Conservation (phyloP, 1,140 invertebrate species). For the Rhagoletis zephyria region DNA sequence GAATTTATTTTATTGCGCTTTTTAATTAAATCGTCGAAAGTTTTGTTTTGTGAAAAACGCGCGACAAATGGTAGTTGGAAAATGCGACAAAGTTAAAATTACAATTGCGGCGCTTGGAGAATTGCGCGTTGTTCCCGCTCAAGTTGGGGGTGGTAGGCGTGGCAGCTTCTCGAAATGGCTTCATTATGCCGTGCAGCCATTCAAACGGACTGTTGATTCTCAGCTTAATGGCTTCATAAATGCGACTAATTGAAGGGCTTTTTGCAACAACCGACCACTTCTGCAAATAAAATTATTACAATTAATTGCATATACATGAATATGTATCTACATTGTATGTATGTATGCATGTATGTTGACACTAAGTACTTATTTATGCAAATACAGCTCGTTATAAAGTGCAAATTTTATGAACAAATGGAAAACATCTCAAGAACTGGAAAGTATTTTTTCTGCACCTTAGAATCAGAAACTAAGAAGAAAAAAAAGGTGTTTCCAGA, state of each 20-base stretch:
- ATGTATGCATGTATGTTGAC: no score
- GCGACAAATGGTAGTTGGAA: neutral
- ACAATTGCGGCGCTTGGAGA: neutral
- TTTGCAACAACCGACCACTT: constrained; percentile 8
- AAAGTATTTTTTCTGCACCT: no score
- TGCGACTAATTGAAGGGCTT: constrained; percentile 45
- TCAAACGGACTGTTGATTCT: constrained; percentile 14
- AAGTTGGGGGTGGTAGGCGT: constrained; percentile 9
- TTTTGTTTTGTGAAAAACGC: constrained; percentile 15
- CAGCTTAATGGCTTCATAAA: constrained; percentile 38
- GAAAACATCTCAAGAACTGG: no score
- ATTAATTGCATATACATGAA: neutral
- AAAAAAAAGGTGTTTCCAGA: no score
- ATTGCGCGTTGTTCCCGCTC: neutral
- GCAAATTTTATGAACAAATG: no score
- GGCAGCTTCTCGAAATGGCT: constrained; percentile 32
- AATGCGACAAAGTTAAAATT: no score
- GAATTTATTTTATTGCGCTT: constrained; percentile 61
- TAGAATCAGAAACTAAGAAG: no score
- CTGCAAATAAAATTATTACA: constrained; percentile 33
- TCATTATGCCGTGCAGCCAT: constrained; percentile 27
- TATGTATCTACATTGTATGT: no score
- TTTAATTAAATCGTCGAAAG: constrained; percentile 63
- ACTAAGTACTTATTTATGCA: no score
- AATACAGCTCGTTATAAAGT: no score